These are phyloP conservation scores for Melipona beecheii DNA, from an alignment of 2,888 invertebrate species.

Conservation along the genomic window DNA sequence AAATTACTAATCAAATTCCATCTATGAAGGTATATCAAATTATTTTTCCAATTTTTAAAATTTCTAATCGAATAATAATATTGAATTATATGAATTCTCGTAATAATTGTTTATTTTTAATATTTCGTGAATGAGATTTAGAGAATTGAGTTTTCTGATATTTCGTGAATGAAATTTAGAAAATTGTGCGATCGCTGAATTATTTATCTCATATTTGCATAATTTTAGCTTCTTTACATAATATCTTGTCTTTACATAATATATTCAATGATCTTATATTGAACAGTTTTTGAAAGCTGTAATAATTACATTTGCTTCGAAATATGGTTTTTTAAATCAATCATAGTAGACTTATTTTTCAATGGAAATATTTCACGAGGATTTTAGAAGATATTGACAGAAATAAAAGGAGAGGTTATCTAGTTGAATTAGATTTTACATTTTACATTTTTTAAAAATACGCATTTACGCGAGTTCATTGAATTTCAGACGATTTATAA, in stretches of 20 bases:
- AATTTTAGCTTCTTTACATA: neutral
- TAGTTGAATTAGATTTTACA: neutral
- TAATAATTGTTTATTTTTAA: neutral
- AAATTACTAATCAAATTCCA: neutral
- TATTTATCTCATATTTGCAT: neutral
- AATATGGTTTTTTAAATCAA: neutral
- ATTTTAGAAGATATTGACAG: neutral
- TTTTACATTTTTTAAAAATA: neutral
- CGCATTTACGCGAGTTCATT: neutral
- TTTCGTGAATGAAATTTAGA: neutral
- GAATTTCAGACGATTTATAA: neutral
- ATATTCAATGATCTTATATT: conserved; percentile 7
- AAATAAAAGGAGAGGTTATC: neutral
- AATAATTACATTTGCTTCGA: neutral
- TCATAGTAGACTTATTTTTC: neutral
- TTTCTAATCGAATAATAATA: too few species aligned
- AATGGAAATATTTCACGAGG: neutral
- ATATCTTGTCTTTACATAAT: neutral
- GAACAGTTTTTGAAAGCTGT: neutral
- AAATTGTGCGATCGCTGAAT: neutral
- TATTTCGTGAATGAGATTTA: neutral
- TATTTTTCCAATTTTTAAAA: too few species aligned
- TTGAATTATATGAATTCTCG: too few species aligned
- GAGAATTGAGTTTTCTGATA: neutral
- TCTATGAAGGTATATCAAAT: too few species aligned